Evolutionary conservation across 2,797 vertebrate species (phyloP).

Genomic region (Muscicapa striata): DNA sequence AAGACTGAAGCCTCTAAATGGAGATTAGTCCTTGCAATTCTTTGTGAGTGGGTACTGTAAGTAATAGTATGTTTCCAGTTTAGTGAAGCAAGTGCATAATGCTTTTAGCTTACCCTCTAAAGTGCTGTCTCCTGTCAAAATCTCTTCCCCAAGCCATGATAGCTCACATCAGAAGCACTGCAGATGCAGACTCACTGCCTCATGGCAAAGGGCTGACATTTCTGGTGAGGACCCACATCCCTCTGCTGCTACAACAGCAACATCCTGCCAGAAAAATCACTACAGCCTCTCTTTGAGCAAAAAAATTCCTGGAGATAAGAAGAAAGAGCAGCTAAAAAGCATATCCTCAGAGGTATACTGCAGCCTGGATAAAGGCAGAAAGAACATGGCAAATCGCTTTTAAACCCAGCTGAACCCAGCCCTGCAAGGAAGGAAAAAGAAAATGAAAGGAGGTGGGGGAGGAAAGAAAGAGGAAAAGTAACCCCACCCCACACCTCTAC

Average conservation of each 20-base stretch:
- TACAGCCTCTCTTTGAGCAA: neutral
- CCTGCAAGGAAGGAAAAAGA: neutral
- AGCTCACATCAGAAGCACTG: conserved; percentile 2
- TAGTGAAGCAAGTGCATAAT: conserved; percentile 28
- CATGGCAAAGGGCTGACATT: conserved; percentile 17
- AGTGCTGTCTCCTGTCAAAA: conserved; percentile 15
- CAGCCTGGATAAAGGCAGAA: neutral
- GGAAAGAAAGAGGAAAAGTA: neutral
- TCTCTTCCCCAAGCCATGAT: neutral
- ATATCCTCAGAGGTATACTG: neutral
- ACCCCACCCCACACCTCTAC: neutral
- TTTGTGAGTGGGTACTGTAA: neutral
- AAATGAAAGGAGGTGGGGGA: neutral
- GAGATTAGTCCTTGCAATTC: neutral
- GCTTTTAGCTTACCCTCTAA: conserved; percentile 50
- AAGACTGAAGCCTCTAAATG: neutral
- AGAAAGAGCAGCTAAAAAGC: conserved; percentile 14
- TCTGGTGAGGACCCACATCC: conserved; percentile 3
- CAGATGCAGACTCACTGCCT: neutral
- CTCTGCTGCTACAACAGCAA: neutral
- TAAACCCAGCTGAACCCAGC: neutral
- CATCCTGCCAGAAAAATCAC: conserved; percentile 10
- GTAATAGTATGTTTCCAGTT: conserved; percentile 5
- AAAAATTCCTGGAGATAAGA: conserved; percentile 8
- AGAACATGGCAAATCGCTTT: neutral